Evolutionary conservation across 2,888 invertebrate species (phyloP), one percentile per base, ranked within the genome.

Genomic region (Harpagoxenus sublaevis): DNA sequence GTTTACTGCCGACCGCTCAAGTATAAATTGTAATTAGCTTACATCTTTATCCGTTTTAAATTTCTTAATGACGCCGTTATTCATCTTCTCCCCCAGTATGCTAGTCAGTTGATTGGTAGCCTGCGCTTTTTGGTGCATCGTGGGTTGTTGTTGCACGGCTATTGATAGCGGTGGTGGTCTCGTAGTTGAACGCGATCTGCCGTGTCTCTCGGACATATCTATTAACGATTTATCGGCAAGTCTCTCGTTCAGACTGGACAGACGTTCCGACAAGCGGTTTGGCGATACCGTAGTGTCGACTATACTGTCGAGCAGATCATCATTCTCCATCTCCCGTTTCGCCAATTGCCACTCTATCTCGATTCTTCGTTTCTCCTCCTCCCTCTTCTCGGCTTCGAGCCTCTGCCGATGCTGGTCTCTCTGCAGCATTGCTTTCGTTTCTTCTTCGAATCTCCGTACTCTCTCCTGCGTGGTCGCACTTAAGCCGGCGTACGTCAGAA

Each of bases 381-480:
- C 96, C 92, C 96, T 91, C 94, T 94, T 95, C 87, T 94, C 93
- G n/a, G 94, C 93, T 84, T 94, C 93, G 51, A 94, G 92, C 84
- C 93, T 91, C 82, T 93, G 93, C 12, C 93, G 92, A 89, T 93
- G 91, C 84, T 95, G 94, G 90, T 95, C 95, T 77, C 95, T 93
- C 82, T 95, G 95, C 35, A 98, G 95, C 96, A 97, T 96, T 81
- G 97, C 97, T 95, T 97, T 96, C 2, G 97, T 97, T 95, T 98
- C 98, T 93, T 97, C 96, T 93, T 97, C 97, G 95, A 98, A 97
- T 93, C 97, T 96, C 92, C 97, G 96, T 82, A 97, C 96, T 87
- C 97, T 95, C 92, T 97, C 96, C 89, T 97, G 96, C 9, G 97
- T 96, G 87, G 95, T 96, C 90, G 95, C 96, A 90, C 95, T 96